Conservation (phyloP, 2,888 invertebrate genomes). For the Neria commutata region DNA sequence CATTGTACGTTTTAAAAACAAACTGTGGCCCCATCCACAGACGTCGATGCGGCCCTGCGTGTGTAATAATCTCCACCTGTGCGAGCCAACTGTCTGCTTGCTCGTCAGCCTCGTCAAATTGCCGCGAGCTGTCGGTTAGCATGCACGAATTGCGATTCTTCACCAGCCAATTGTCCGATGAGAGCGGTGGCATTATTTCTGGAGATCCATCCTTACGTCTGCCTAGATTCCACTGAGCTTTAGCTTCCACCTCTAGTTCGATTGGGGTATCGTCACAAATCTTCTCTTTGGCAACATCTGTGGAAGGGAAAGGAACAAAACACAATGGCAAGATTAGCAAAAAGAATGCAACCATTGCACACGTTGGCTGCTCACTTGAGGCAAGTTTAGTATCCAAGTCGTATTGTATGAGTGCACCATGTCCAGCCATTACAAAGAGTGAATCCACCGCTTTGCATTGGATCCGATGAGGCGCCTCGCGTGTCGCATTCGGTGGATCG, state of each 20-base stretch:
- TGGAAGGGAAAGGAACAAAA: not conserved
- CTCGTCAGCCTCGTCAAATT: constrained; percentile 60
- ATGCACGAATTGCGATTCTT: constrained; percentile 60
- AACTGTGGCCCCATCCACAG: constrained; percentile 99
- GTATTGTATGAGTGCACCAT: constrained; percentile 87
- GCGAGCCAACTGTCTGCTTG: constrained; percentile 89
- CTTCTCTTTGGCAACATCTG: constrained; percentile 81
- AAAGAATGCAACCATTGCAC: not conserved
- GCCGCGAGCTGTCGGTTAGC: constrained; percentile 52
- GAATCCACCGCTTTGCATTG: constrained; percentile 74
- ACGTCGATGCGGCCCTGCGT: constrained; percentile 91
- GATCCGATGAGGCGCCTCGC: constrained; percentile 59
- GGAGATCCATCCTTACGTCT: constrained; percentile 63
- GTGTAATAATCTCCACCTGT: constrained; percentile 96
- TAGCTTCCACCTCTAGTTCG: constrained; percentile 83
- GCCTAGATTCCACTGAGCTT: constrained; percentile 88
- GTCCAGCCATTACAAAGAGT: constrained; percentile 88
- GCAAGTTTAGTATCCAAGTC: constrained; percentile 79
- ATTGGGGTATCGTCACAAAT: constrained; percentile 85
- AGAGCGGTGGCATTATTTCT: constrained; percentile 80
- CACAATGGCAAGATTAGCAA: not conserved
- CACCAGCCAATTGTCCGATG: constrained; percentile 71
- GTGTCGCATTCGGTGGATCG: constrained; percentile 63
- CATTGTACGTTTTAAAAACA: constrained; percentile 91
- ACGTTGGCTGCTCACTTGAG: constrained; percentile 46